Percentiles rank a stretch among this genome's conserved stretches.
These are phyloP conservation scores for Erythrocebus patas DNA, from an alignment of 2,113 vertebrate species.

Conservation along the genomic window DNA sequence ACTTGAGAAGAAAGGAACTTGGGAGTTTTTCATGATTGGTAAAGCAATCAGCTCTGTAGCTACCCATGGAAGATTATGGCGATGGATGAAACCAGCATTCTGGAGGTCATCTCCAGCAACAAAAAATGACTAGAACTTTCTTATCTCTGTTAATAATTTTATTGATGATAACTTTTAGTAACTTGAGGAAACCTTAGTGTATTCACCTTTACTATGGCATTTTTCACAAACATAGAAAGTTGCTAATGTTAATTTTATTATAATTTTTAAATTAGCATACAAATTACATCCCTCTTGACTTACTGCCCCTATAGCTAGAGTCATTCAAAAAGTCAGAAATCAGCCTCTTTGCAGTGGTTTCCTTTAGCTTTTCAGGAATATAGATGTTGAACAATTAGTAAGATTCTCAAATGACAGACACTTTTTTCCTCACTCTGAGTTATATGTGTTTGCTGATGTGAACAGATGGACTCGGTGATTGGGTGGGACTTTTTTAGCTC, in stretches of 20 bases:
- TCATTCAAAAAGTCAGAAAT: background rate
- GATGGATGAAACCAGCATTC: background rate
- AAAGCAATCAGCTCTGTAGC: background rate
- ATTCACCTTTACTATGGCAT: background rate
- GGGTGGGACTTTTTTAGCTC: background rate
- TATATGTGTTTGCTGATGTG: background rate
- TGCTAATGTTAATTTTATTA: background rate
- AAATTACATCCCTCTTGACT: background rate
- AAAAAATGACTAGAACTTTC: background rate
- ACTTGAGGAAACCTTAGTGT: background rate
- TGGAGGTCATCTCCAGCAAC: background rate
- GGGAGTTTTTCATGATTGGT: constrained; percentile 25
- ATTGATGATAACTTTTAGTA: background rate
- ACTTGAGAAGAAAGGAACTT: background rate
- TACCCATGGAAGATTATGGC: background rate
- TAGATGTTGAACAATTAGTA: background rate
- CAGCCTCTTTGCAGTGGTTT: background rate
- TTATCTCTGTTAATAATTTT: background rate
- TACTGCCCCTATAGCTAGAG: background rate
- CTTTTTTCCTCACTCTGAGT: background rate
- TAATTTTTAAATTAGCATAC: background rate
- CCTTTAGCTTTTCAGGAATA: background rate
- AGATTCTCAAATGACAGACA: background rate
- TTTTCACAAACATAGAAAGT: background rate
- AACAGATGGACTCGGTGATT: background rate